phyloP scores from a whole-genome alignment of 2,797 vertebrate species.

The Pangasius larnaudii region DNA sequence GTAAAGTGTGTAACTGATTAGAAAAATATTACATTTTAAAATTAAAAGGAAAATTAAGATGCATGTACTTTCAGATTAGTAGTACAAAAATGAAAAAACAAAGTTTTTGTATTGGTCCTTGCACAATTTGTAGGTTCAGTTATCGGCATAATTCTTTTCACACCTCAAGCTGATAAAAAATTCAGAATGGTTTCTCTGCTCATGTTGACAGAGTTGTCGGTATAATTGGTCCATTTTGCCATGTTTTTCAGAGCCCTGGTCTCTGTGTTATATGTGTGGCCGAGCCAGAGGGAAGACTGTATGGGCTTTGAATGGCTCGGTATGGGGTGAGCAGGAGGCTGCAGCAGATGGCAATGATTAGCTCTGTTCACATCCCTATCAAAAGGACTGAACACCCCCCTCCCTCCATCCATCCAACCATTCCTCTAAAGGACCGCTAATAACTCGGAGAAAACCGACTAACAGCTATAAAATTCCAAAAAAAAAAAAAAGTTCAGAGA shows the following conservation, averaged over 20 bases:
- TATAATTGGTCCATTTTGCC: slow-evolving; percentile 49
- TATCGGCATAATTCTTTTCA: background rate
- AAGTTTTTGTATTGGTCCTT: background rate
- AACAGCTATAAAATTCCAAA: slow-evolving; percentile 36
- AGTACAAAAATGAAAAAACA: background rate
- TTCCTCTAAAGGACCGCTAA: slow-evolving; percentile 50
- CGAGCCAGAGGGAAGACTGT: slow-evolving; percentile 67
- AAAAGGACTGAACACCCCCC: slow-evolving; percentile 58
- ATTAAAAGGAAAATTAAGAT: background rate
- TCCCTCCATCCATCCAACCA: slow-evolving; percentile 49
- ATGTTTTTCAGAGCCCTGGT: slow-evolving; percentile 48
- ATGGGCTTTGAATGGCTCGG: slow-evolving; percentile 71
- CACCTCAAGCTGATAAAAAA: background rate
- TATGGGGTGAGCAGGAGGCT: slow-evolving; percentile 73
- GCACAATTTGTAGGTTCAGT: background rate
- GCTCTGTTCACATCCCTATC: slow-evolving; percentile 67
- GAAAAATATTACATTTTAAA: background rate
- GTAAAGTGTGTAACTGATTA: background rate
- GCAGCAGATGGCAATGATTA: slow-evolving; percentile 80
- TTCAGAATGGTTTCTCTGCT: background rate
- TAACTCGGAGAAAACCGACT: slow-evolving; percentile 35
- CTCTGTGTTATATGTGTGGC: slow-evolving; percentile 73
- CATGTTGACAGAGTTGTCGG: slow-evolving; percentile 48
- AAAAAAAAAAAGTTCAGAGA: background rate
- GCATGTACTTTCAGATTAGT: background rate